Evolutionary conservation across 2,888 invertebrate species (phyloP), one percentile per base, ranked within the genome.

Genomic region (Lasius fuliginosus): DNA sequence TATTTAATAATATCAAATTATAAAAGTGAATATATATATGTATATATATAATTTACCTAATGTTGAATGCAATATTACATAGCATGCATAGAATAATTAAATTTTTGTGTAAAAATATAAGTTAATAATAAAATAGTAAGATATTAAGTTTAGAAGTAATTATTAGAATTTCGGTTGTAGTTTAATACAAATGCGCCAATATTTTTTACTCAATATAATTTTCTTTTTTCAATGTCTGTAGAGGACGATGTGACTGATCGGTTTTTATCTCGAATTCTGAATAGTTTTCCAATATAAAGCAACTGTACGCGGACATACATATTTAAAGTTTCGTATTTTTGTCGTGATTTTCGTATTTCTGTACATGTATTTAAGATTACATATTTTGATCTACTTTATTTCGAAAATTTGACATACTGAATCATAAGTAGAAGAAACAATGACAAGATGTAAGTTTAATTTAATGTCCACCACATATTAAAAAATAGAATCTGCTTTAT

Each of bases 271-370:
- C 89, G 90, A 88, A 89, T 88, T 88, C 84, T 68, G 89, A 91
- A 93, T 93, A 92, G 92, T 92, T 92, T 93, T 93, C 93, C 92
- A 89, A 93, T 93, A 93, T 85, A 76, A 76, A 49, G 79, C 3
- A 3, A 23, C 56, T 56, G 9, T 85, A 86, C 83, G n/a, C 18
- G 74, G 62, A 49, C 42, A 58, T 56, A 71, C 81, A 82, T 85
- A 86, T 86, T 82, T 46, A 46, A 46, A 15, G 12, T 42, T 33
- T 33, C 1, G 1, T 40, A 46, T 46, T 46, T 12, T 46, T 12
- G 15, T 49, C 18, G 12, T 49, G 18, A 6, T n/a, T 53, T 49
- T n/a, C 2, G 62, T 68, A 40, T 69, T 33, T 58, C 53, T 85
- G 82, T 84, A 84, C 82, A 86, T 87, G 76, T 85, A 85, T 82